Percentiles rank a stretch among this genome's conserved stretches.
Conservation (phyloP, 2,888 invertebrate genomes). For the Aquatica leii region DNA sequence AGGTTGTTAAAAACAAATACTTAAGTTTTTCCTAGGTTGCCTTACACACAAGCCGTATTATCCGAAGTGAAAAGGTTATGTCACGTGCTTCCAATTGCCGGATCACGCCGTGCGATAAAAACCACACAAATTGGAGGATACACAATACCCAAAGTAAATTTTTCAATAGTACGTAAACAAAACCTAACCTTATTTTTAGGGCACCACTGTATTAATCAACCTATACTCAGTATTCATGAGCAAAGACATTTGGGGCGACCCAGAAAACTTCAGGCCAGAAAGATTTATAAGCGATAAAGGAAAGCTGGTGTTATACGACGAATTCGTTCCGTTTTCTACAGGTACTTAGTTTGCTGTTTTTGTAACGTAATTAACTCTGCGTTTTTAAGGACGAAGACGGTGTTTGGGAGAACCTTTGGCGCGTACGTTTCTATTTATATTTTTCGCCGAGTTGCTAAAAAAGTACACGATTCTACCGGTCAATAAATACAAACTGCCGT, state of each 20-base stretch:
- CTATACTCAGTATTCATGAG: constrained; percentile 66
- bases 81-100: constrained; percentile 61
- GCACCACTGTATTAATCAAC: constrained; percentile 54
- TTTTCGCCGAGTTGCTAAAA: constrained; percentile 68
- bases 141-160: constrained; percentile 54
- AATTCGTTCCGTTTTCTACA: constrained; percentile 50
- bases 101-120: constrained; percentile 62
- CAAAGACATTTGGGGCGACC: constrained; percentile 67
- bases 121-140: constrained; percentile 66
- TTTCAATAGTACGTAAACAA: background rate
- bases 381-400: constrained; percentile 66
- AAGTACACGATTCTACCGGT: constrained; percentile 66
- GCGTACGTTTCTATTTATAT: constrained; percentile 67
- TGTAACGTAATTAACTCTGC: too few species aligned
- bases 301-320: constrained; percentile 49
- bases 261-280: constrained; percentile 70
- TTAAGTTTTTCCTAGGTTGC: constrained; percentile 54
- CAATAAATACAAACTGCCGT: constrained; percentile 15
- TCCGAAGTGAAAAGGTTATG: constrained; percentile 63
- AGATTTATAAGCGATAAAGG: constrained; percentile 63
- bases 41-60: constrained; percentile 65
- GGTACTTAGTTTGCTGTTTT: background rate
- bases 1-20: background rate
- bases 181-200: constrained; percentile 40
- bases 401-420: constrained; percentile 73